Conservation (phyloP, 2,888 invertebrate species). For the Trypoxylon attenuatum region DNA sequence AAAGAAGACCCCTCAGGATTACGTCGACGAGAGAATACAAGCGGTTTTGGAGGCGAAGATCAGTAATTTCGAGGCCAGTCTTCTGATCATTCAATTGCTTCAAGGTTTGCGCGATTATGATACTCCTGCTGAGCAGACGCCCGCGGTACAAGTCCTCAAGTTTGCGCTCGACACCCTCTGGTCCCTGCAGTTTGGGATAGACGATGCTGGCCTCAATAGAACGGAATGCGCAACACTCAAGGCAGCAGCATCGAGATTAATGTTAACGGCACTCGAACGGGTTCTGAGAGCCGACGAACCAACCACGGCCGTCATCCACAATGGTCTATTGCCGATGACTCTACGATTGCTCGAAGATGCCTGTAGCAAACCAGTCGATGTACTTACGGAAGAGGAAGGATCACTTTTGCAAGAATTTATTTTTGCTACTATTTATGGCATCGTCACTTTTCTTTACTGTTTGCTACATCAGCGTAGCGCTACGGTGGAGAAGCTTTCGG, state of each 20-base stretch:
- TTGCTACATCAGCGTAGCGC: constrained; percentile 76
- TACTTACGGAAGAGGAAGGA: constrained; percentile 72
- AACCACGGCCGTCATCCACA: constrained; percentile 77
- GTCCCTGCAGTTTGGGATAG: constrained; percentile 78
- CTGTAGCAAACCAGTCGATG: constrained; percentile 63
- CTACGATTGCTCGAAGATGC: constrained; percentile 79
- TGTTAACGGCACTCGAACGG: constrained; percentile 78
- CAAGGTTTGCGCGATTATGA: constrained; percentile 77
- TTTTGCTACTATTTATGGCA: constrained; percentile 78
- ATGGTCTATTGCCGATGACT: constrained; percentile 80
- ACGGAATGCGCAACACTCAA: constrained; percentile 76
- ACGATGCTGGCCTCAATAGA: constrained; percentile 70
- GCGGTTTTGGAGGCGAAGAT: constrained; percentile 77
- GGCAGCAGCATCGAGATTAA: constrained; percentile 77
- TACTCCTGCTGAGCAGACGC: constrained; percentile 76
- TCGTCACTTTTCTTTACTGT: constrained; percentile 79
- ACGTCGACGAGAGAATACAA: constrained; percentile 76
- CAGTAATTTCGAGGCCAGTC: constrained; percentile 77
- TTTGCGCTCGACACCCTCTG: constrained; percentile 79
- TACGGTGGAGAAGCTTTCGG: constrained; percentile 74
- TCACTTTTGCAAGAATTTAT: constrained; percentile 78
- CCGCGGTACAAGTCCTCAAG: constrained; percentile 79
- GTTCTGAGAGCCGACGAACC: constrained; percentile 77
- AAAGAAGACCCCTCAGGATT: constrained; percentile 76
- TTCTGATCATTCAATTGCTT: constrained; percentile 78